phyloP scores from a whole-genome alignment of 2,113 vertebrate genomes.

The Paradoxurus hermaphroditus region DNA sequence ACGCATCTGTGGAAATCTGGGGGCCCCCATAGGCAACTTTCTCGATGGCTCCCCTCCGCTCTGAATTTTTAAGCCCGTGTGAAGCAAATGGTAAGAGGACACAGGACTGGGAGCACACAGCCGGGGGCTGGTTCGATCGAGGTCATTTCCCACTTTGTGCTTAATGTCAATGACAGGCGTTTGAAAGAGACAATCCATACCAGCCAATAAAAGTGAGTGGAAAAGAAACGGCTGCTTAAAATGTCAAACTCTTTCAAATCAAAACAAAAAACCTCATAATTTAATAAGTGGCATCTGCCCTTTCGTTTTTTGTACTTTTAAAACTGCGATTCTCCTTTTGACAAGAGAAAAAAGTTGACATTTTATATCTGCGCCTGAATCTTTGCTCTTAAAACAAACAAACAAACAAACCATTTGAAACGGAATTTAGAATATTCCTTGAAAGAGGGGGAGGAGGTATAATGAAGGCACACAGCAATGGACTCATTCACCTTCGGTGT shows the following conservation, averaged over 20 bases:
- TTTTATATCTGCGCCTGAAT: constrained; percentile 76
- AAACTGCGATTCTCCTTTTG: constrained; percentile 77
- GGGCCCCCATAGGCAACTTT: constrained; percentile 42
- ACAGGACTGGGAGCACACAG: constrained; percentile 72
- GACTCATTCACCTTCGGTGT: background rate
- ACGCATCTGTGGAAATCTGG: constrained; percentile 58
- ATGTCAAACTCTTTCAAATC: constrained; percentile 87
- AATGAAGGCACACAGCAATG: background rate
- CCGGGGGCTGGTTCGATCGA: constrained; percentile 79
- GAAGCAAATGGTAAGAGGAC: constrained; percentile 81
- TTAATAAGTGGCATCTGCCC: constrained; percentile 85
- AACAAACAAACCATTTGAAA: constrained; percentile 63
- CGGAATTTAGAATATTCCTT: constrained; percentile 70
- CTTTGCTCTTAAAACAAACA: constrained; percentile 56
- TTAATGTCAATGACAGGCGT: constrained; percentile 86
- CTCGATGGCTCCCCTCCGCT: constrained; percentile 67
- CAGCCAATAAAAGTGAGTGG: constrained; percentile 80
- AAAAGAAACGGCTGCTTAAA: constrained; percentile 81
- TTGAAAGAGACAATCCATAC: constrained; percentile 86
- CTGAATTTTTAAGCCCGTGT: constrained; percentile 72
- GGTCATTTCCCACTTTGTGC: constrained; percentile 84
- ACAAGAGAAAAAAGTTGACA: constrained; percentile 76
- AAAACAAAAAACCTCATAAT: constrained; percentile 84
- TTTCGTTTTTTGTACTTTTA: constrained; percentile 84
- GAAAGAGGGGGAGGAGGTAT: constrained; percentile 32